These are phyloP conservation scores for Mimumesa dahlbomi DNA, from an alignment of 2,888 invertebrate genomes.

Conservation along the genomic window DNA sequence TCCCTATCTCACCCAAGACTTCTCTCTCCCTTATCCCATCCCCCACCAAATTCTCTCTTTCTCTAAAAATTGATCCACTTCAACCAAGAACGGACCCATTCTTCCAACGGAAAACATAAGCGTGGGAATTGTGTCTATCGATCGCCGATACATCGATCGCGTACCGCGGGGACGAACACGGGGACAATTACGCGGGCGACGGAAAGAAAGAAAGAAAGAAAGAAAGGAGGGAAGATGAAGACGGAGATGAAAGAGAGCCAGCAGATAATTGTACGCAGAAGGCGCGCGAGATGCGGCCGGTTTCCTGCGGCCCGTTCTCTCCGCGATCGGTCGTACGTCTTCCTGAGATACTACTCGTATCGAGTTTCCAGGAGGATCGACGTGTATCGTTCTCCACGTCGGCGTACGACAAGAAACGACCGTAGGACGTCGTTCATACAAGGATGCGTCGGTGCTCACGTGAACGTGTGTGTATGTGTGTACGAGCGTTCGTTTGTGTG, in stretches of 20 bases:
- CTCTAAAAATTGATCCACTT: no score
- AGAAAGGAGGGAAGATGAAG: constrained; percentile 21
- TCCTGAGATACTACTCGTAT: constrained; percentile 69
- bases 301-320: constrained; percentile 39
- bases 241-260: constrained; percentile 34
- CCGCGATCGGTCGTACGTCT: constrained; percentile 69
- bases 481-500: no score
- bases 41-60: no score
- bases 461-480: constrained; percentile 16
- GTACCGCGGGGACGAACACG: background rate
- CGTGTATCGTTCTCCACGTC: constrained; percentile 53
- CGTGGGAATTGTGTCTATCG: constrained; percentile 2
- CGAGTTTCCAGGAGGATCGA: constrained; percentile 66
- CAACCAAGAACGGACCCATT: background rate
- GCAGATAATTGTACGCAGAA: constrained; percentile 47
- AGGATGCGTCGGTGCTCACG: background rate
- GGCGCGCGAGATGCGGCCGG: constrained; percentile 26
- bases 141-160: background rate
- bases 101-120: background rate
- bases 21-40: no score
- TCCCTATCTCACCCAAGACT: no score
- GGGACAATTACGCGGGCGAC: constrained; percentile 5
- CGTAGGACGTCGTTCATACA: constrained; percentile 37
- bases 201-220: background rate
- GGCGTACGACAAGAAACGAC: constrained; percentile 47